Evolutionary conservation across 1,140 invertebrate genomes (phyloP).

Genomic region (Metaphire vulgaris): DNA sequence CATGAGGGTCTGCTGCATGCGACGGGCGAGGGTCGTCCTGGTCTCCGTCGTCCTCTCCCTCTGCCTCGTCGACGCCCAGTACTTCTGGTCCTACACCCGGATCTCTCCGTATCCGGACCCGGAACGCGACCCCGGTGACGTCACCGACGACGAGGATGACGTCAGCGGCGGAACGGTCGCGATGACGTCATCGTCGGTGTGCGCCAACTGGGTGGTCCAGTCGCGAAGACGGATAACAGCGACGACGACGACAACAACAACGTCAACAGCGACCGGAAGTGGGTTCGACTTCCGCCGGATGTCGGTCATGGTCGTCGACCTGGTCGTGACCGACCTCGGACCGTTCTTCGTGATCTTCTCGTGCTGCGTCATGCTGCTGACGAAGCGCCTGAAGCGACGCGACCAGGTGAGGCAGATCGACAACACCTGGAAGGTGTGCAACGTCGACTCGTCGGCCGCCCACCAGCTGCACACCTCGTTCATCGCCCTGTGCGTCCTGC

Average conservation of each 20-base stretch:
- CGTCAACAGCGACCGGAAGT: neutral
- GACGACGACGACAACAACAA: too few relatives aligned
- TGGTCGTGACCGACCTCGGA: slow-evolving; percentile 35
- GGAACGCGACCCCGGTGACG: neutral
- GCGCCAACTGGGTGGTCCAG: neutral
- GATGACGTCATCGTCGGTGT: neutral
- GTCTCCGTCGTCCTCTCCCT: slow-evolving; percentile 43
- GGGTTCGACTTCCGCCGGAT: slow-evolving; percentile 34
- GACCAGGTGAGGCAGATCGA: slow-evolving; percentile 26
- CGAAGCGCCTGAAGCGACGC: slow-evolving; percentile 15
- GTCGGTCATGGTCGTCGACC: slow-evolving; percentile 40
- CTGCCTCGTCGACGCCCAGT: slow-evolving; percentile 47
- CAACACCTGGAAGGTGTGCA: slow-evolving; percentile 30
- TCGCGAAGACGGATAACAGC: too few relatives aligned
- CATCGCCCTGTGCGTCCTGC: slow-evolving; percentile 16
- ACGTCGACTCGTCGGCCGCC: slow-evolving; percentile 24
- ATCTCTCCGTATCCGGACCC: neutral
- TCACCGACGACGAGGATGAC: neutral
- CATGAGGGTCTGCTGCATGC: slow-evolving; percentile 43
- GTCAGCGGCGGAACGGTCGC: neutral
- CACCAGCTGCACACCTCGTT: slow-evolving; percentile 22
- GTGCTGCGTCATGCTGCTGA: slow-evolving; percentile 28
- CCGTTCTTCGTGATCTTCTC: slow-evolving; percentile 35
- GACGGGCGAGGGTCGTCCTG: slow-evolving; percentile 41
- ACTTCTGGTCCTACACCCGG: slow-evolving; percentile 48